These are phyloP conservation scores for Marcusenius ussheri DNA, from an alignment of 2,113 vertebrate species.

Conservation along the genomic window DNA sequence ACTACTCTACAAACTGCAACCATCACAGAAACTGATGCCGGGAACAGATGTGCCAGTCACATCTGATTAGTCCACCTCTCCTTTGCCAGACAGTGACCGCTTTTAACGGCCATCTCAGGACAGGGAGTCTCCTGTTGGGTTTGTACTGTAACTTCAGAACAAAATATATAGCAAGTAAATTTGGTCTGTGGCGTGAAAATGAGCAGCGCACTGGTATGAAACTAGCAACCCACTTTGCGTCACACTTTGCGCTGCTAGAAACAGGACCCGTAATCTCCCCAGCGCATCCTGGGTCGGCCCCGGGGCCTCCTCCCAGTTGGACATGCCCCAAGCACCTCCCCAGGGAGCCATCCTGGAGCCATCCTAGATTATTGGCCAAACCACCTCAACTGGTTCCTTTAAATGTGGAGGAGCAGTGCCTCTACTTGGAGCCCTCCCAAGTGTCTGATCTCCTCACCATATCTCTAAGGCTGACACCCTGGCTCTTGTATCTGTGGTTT, in stretches of 20 bases:
- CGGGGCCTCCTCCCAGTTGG: not conserved
- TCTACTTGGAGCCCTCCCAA: not conserved
- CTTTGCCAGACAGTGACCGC: not conserved
- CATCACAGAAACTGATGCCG: conserved; percentile 41
- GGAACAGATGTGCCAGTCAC: conserved; percentile 36
- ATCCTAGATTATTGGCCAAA: not conserved
- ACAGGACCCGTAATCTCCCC: not conserved
- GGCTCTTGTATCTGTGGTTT: not conserved
- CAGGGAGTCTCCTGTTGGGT: not conserved
- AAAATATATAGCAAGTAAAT: not conserved
- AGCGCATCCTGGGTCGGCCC: not conserved
- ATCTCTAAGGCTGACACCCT: not conserved
- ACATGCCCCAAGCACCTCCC: not conserved
- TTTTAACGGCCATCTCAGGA: conserved; percentile 15
- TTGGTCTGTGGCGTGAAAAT: not conserved
- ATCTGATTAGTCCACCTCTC: conserved; percentile 40
- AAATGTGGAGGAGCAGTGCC: not conserved
- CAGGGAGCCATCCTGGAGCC: not conserved
- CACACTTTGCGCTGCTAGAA: no score
- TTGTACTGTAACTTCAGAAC: not conserved
- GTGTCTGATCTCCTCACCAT: not conserved
- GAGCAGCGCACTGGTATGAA: no score
- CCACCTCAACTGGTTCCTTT: not conserved
- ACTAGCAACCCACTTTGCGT: no score
- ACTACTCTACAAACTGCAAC: conserved; percentile 34